These are phyloP conservation scores for Heterohyrax brucei DNA, from an alignment of 2,797 vertebrate species.

Conservation along the genomic window DNA sequence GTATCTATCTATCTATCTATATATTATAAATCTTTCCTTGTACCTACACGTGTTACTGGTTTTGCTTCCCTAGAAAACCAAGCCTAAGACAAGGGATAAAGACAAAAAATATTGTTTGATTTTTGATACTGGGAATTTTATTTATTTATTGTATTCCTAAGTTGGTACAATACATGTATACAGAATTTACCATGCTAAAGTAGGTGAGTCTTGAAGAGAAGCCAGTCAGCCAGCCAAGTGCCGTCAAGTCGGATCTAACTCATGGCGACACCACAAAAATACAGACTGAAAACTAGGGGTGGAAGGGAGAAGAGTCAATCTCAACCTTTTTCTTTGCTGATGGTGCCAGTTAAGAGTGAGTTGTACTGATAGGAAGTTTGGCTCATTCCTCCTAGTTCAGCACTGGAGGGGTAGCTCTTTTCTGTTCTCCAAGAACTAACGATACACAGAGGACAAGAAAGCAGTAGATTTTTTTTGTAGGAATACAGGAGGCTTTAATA, in stretches of 20 bases:
- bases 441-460: background rate
- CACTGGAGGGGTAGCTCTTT: background rate
- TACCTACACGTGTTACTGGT: too few relatives aligned
- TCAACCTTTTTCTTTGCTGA: background rate
- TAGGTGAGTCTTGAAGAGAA: background rate
- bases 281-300: background rate
- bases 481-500: background rate
- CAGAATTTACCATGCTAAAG: background rate
- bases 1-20: too few relatives aligned
- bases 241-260: too few relatives aligned
- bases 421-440: background rate
- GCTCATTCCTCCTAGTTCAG: background rate
- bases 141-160: background rate
- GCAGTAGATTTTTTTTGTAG: background rate
- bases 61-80: too few relatives aligned
- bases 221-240: background rate
- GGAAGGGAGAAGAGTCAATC: background rate
- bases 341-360: background rate
- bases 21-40: too few relatives aligned
- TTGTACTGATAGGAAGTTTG: background rate
- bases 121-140: background rate
- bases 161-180: background rate
- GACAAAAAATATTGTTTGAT: constrained; percentile 10
- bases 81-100: background rate
- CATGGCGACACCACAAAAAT: background rate